Conservation (phyloP, 2,888 invertebrate species). For the Dichetophora obliterata region DNA sequence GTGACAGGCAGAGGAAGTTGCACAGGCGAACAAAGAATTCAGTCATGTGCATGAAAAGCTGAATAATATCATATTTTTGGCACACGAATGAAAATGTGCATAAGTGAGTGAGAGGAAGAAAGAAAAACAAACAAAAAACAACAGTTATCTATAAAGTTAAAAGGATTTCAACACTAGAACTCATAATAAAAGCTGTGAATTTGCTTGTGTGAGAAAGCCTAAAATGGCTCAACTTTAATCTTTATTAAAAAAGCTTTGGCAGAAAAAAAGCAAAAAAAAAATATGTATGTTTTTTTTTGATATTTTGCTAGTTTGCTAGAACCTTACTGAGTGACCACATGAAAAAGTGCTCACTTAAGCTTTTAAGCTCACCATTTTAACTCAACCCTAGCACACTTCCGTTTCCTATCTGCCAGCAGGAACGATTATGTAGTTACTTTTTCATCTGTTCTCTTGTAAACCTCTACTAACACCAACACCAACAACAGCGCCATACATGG, state of each 20-base stretch:
- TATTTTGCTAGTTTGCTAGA: too few relatives aligned
- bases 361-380: neutral
- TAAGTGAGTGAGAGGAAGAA: neutral
- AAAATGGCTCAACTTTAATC: too few relatives aligned
- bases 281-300: too few relatives aligned
- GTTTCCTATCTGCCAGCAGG: neutral
- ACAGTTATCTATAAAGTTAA: neutral
- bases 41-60: conserved; percentile 1
- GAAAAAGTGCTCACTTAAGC: too few relatives aligned
- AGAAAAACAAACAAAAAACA: too few relatives aligned
- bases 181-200: conserved; percentile 7
- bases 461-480: neutral
- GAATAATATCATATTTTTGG: conserved; percentile 17
- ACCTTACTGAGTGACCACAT: too few relatives aligned
- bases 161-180: neutral
- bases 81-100: neutral
- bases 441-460: neutral
- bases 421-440: conserved; percentile 8
- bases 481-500: neutral
- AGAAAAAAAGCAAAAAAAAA: too few relatives aligned
- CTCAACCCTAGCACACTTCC: neutral
- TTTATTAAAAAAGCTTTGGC: too few relatives aligned
- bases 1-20: neutral
- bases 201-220: neutral
- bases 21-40: neutral